phyloP scores from a whole-genome alignment of 1,140 invertebrate species.

The Asobara japonica region DNA sequence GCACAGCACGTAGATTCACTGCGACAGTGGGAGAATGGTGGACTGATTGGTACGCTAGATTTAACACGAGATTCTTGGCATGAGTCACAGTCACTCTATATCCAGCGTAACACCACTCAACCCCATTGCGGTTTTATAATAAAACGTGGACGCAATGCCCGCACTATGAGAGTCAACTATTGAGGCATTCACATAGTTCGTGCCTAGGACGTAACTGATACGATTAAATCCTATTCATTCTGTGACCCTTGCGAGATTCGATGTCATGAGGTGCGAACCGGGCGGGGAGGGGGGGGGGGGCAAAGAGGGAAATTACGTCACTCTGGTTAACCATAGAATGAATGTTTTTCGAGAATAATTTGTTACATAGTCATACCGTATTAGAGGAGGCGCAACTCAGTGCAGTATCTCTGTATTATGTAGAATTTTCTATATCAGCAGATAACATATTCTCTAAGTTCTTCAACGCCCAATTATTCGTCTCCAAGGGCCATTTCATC shows the following conservation, averaged over 20 bases:
- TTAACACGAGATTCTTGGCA: conserved; percentile 43
- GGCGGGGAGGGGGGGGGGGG: too few species aligned
- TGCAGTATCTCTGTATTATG: too few species aligned
- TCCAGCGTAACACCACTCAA: background rate
- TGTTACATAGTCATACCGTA: background rate
- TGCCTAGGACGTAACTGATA: background rate
- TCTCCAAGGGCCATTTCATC: conserved; percentile 28
- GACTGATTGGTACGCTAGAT: conserved; percentile 50
- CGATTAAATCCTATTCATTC: conserved; percentile 8
- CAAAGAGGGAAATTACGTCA: background rate
- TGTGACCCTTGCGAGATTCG: background rate
- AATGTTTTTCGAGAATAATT: background rate
- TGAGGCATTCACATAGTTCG: conserved; percentile 5
- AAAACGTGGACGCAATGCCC: conserved; percentile 11
- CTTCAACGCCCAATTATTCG: conserved; percentile 31
- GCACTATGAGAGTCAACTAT: conserved; percentile 8
- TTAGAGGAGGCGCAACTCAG: too few species aligned
- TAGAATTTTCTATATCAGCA: background rate
- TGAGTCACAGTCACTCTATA: background rate
- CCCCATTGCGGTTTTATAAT: background rate
- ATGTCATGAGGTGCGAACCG: too few species aligned
- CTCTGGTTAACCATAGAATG: background rate
- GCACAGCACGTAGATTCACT: conserved; percentile 48
- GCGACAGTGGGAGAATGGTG: conserved; percentile 47
- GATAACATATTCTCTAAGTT: background rate